A percentile compares a stretch with the other conserved stretches of the same genome.
phyloP scores from a whole-genome alignment of 2,113 vertebrate species.

The Xenus cinereus region DNA sequence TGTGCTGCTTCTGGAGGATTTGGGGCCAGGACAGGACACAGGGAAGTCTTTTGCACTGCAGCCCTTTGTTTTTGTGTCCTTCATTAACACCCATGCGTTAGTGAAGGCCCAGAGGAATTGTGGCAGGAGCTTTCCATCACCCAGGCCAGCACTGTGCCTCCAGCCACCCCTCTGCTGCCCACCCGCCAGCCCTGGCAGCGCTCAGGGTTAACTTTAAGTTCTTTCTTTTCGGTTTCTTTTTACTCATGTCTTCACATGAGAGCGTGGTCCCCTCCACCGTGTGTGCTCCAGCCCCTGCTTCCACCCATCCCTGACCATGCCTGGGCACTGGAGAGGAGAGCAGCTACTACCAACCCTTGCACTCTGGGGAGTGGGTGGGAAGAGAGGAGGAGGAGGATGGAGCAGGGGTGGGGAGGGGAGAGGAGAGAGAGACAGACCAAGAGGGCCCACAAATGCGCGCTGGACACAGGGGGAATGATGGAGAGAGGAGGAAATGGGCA shows the following conservation, averaged over 20 bases:
- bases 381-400: background rate
- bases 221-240: background rate
- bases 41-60: background rate
- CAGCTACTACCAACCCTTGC: background rate
- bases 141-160: background rate
- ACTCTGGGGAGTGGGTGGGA: background rate
- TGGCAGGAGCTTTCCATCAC: background rate
- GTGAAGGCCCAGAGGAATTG: background rate
- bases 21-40: background rate
- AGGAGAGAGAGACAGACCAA: background rate
- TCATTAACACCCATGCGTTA: background rate
- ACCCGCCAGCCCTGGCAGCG: background rate
- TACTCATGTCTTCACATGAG: no score
- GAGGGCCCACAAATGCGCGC: rapidly evolving
- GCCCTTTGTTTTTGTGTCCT: background rate
- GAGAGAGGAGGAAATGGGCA: background rate
- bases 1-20: background rate
- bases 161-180: background rate
- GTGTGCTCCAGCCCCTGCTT: background rate
- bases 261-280: no score
- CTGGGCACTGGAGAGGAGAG: background rate
- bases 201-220: background rate
- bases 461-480: background rate
- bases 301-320: background rate
- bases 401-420: background rate